A percentile compares a stretch with the other conserved stretches of the same genome.
Evolutionary conservation across 2,113 vertebrate genomes (phyloP).

Genomic region (Microcebus lehilahytsara): DNA sequence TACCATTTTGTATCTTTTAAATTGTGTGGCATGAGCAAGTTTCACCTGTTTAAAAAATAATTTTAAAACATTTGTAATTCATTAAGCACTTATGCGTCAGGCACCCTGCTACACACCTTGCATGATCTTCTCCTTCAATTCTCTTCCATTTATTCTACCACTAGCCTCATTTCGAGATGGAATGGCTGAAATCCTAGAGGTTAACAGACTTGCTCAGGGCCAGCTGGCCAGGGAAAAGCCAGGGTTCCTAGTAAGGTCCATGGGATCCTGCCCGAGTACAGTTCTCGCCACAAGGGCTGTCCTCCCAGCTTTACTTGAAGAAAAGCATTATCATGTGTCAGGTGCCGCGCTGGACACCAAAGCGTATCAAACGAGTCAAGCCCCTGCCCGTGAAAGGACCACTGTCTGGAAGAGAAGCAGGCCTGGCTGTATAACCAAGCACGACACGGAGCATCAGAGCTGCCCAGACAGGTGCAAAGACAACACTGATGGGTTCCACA

Average conservation of each 20-base stretch:
- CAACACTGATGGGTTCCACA: fast-evolving
- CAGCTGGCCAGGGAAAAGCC: neutral
- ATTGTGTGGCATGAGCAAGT: fast-evolving
- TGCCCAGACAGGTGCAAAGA: neutral
- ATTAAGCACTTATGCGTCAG: neutral
- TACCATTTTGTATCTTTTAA: neutral
- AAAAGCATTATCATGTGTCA: neutral
- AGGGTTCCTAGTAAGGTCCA: neutral
- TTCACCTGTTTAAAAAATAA: neutral
- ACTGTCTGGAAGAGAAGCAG: neutral
- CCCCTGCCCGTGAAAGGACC: neutral
- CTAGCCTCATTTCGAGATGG: neutral
- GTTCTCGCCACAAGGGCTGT: neutral
- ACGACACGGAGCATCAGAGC: fast-evolving
- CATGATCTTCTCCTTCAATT: neutral
- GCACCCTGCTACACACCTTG: too few relatives aligned
- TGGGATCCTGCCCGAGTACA: neutral
- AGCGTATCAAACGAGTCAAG: neutral
- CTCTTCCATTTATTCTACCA: neutral
- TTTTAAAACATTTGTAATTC: neutral
- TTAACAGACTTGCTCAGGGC: neutral
- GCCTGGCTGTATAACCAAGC: too few relatives aligned
- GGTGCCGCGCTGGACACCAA: neutral
- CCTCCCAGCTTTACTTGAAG: neutral
- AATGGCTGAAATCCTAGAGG: neutral